Conservation (phyloP, 2,113 vertebrate species). For the Bos javanicus region DNA sequence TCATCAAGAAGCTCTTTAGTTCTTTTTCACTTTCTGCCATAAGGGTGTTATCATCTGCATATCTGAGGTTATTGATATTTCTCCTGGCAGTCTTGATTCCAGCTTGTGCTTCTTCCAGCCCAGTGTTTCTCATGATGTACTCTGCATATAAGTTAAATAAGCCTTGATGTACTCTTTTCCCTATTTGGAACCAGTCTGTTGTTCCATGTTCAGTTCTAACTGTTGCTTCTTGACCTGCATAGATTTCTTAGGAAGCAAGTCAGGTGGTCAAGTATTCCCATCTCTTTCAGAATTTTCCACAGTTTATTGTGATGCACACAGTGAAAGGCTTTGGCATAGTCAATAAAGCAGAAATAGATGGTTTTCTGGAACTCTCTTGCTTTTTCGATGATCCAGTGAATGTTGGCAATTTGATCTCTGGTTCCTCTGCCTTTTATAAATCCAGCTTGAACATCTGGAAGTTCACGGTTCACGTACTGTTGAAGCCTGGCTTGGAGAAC, state of each 20-base stretch:
- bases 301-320: neutral
- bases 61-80: neutral
- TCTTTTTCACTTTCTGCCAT: neutral
- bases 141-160: neutral
- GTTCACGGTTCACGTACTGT: neutral
- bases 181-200: neutral
- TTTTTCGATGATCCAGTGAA: accelerated
- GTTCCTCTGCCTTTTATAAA: neutral
- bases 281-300: neutral
- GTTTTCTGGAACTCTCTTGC: neutral
- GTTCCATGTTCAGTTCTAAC: neutral
- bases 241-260: neutral
- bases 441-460: neutral
- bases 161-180: neutral
- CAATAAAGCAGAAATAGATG: neutral
- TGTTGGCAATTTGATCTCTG: neutral
- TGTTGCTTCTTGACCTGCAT: neutral
- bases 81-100: neutral
- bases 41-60: neutral
- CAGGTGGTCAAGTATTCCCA: neutral
- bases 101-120: neutral
- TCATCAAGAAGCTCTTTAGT: neutral
- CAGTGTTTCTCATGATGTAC: neutral
- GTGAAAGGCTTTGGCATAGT: neutral
- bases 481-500: neutral